Base-by-base conservation (phyloP, 92 coral and sea anemone species). In the Actinernus sp. region DNA sequence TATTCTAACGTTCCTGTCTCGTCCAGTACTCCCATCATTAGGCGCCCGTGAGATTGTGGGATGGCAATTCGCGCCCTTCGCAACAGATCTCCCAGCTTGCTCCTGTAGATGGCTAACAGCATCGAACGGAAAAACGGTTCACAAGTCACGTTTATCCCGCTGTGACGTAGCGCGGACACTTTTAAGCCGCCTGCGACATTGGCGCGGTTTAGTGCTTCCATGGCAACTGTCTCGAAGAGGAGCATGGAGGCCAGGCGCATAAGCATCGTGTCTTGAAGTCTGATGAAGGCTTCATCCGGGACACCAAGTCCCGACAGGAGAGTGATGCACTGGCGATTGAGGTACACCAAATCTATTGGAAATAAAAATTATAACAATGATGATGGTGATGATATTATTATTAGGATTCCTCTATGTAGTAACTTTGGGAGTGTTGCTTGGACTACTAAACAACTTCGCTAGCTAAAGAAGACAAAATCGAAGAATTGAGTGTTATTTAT, bases 121-220 rank as follows among this genome's bases (percentile, higher is more conserved):
- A 93, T 25, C 0, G 98, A 93, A 32, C 94, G 88, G 61, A 89
- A 89, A 58, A 85, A 93, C 27, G 98, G 98, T 49, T 93, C 98
- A 26, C 83, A 84, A 18, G 98, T 93, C 49, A 90, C 78, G 40
- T 52, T 82, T 26, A 93, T 58, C 7, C 98, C 98, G 30, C 92
- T 84, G 50, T 91, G 81, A 11, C 87, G 84, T 63, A 93, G 51
- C 6, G 80, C 73, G 69, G 75, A 71, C 21, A 76, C 57, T 54
- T 74, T 89, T 26, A 89, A 54, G 2, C 96, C 96, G 19, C 96
- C 96, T 3, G 91, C 88, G 18, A 89, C 55, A 59, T 37, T 84
- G 48, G 70, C 64, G 18, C 58, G 96, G 36, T 81, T 65, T 13
- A 89, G 73, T 3, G 83, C 55, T 23, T 89, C 85, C 49, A 89